phyloP scores from a whole-genome alignment of 2,888 invertebrate species.

The Cantharis nigra region DNA sequence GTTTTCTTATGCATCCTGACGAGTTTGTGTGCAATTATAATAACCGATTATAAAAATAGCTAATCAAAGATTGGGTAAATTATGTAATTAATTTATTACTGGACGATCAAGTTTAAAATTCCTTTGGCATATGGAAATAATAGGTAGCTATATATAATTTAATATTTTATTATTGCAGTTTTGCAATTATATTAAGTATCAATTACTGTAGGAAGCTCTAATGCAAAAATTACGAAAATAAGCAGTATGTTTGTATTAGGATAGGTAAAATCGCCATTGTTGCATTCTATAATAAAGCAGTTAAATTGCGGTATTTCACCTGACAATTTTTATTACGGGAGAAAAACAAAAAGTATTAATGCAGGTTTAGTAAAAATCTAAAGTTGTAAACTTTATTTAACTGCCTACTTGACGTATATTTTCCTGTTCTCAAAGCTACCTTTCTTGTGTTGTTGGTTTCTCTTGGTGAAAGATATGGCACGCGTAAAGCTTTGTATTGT shows the following conservation, averaged over 20 bases:
- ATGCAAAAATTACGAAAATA: neutral
- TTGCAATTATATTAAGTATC: neutral
- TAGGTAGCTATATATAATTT: neutral
- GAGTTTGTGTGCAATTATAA: too few relatives aligned
- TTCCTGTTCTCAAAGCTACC: constrained; percentile 3
- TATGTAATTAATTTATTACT: neutral
- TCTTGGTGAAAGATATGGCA: constrained; percentile 8
- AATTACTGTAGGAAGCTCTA: neutral
- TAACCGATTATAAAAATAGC: neutral
- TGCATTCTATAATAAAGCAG: neutral
- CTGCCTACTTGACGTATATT: neutral
- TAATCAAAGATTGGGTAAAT: neutral
- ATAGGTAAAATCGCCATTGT: too few relatives aligned
- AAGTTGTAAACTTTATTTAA: neutral
- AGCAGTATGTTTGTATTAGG: neutral
- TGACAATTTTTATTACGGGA: neutral
- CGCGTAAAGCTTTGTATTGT: constrained; percentile 16
- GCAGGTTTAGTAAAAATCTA: neutral
- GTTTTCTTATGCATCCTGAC: too few relatives aligned
- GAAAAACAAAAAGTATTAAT: neutral
- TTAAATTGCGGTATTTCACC: neutral
- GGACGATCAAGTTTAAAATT: neutral
- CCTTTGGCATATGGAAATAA: neutral
- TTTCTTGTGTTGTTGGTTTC: constrained; percentile 4
- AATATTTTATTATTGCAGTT: neutral